Evolutionary conservation across 2,113 vertebrate genomes (phyloP).

Genomic region (Panthera tigris): DNA sequence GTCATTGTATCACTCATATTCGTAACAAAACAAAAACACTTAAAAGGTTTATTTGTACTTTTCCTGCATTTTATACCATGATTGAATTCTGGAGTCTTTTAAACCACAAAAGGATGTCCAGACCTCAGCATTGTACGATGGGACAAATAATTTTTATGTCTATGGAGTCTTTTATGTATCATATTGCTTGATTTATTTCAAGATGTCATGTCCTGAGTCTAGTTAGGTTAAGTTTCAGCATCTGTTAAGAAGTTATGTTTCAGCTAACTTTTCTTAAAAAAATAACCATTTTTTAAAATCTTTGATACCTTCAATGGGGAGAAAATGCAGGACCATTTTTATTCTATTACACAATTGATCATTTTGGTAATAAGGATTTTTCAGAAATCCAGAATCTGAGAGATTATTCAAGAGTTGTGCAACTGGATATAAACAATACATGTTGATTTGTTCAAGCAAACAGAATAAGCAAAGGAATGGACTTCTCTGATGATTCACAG

Average conservation of each 20-base stretch:
- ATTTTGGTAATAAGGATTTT: slow-evolving; percentile 27
- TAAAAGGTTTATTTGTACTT: neutral
- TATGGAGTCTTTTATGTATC: neutral
- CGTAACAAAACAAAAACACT: neutral
- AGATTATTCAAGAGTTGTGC: neutral
- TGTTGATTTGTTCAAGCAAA: neutral
- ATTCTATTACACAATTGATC: neutral
- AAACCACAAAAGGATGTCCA: neutral
- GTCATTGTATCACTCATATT: neutral
- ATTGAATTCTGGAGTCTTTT: slow-evolving; percentile 5
- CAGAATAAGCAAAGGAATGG: neutral
- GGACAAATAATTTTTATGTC: slow-evolving; percentile 41
- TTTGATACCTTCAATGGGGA: neutral
- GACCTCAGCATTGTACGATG: neutral
- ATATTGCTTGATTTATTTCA: slow-evolving; percentile 43
- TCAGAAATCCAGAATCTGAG: slow-evolving; percentile 9
- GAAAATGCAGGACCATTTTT: neutral
- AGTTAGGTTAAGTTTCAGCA: slow-evolving; percentile 51
- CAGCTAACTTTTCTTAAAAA: slow-evolving; percentile 46
- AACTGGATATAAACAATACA: neutral
- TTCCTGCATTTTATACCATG: neutral
- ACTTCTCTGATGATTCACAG: neutral
- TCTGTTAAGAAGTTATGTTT: slow-evolving; percentile 1
- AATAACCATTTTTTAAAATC: neutral
- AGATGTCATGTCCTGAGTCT: neutral